Evolutionary conservation across 2,113 vertebrate species (phyloP).

Genomic region (Phycodurus eques): DNA sequence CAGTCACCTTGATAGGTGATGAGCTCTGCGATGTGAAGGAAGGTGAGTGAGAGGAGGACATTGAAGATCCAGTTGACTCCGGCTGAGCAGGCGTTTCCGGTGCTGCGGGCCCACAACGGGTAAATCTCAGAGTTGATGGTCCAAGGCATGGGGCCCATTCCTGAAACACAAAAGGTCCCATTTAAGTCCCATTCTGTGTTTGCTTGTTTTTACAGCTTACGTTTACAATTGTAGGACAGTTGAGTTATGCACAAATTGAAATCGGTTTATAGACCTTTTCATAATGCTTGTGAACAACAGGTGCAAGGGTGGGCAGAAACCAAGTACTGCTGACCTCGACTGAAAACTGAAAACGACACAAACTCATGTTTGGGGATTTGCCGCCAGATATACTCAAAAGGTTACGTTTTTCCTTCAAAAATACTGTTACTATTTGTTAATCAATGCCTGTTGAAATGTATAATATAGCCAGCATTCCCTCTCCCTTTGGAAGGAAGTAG

Average conservation of each 20-base stretch:
- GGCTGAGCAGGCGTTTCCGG: constrained; percentile 92
- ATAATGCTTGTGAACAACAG: too few species aligned
- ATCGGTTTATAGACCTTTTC: too few species aligned
- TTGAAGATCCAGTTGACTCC: constrained; percentile 97
- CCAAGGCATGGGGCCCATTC: constrained; percentile 99
- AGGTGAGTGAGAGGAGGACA: constrained; percentile 92
- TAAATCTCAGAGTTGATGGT: constrained; percentile 98
- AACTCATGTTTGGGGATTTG: too few species aligned
- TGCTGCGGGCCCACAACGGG: constrained; percentile 96
- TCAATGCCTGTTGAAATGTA: too few species aligned
- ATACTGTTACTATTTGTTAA: too few species aligned
- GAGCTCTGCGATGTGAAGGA: constrained; percentile 87
- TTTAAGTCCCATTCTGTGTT: background rate
- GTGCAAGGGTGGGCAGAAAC: too few species aligned
- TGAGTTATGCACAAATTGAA: background rate
- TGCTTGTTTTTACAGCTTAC: background rate
- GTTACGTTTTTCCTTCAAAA: too few species aligned
- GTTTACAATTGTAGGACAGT: background rate
- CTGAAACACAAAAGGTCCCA: constrained; percentile 50
- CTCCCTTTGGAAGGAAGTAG: too few species aligned
- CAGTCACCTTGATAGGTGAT: constrained; percentile 91
- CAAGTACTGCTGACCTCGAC: too few species aligned
- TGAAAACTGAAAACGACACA: too few species aligned
- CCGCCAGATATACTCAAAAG: too few species aligned
- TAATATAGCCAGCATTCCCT: too few species aligned